A percentile compares a stretch with the other conserved stretches of the same genome.
phyloP scores from a whole-genome alignment of 2,797 vertebrate genomes.

The Odontamblyopus lacepedii region DNA sequence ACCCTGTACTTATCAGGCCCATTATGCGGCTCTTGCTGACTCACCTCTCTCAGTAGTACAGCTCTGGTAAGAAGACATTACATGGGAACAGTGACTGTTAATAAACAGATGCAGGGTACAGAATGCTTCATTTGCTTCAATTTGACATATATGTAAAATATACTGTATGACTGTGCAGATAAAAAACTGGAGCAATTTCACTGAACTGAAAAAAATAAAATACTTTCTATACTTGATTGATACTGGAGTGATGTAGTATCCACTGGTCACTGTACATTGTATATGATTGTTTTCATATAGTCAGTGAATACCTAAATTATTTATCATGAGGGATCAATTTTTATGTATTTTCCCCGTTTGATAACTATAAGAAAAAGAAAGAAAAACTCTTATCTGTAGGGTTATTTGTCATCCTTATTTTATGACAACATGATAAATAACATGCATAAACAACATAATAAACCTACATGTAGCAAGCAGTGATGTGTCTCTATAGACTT shows the following conservation, averaged over 20 bases:
- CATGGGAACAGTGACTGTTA: slow-evolving; percentile 36
- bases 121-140: slow-evolving; percentile 8
- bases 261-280: background rate
- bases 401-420: background rate
- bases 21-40: slow-evolving; percentile 57
- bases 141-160: background rate
- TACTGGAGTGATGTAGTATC: background rate
- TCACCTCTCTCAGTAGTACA: slow-evolving; percentile 42
- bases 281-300: no score
- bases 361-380: background rate
- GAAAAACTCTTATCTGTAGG: background rate
- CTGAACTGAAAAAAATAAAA: no score
- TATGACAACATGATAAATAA: background rate
- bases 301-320: no score
- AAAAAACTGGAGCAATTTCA: background rate
- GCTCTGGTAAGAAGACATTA: slow-evolving; percentile 34
- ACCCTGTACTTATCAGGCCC: slow-evolving; percentile 43
- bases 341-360: background rate
- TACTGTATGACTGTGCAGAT: background rate
- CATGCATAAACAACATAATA: background rate
- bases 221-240: background rate
- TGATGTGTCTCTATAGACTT: background rate
- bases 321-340: no score
- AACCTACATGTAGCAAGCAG: background rate
- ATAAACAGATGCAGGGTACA: slow-evolving; percentile 30